A percentile compares a stretch with the other conserved stretches of the same genome.
Evolutionary conservation across 2,113 vertebrate genomes (phyloP).

Genomic region (Corythaeola cristata): DNA sequence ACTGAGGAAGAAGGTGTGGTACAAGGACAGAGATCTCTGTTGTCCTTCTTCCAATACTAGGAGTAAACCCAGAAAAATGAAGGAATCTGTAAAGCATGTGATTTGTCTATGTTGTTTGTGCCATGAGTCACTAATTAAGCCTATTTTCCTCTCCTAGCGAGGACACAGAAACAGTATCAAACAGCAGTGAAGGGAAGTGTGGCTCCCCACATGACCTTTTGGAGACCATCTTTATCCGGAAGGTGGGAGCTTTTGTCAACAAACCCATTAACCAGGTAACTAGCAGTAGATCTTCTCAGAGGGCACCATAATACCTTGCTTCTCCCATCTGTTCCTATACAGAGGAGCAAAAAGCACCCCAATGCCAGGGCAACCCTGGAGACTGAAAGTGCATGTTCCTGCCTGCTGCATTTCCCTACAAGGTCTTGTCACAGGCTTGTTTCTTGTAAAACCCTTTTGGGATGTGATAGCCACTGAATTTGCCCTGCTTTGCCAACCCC

Average conservation of each 20-base stretch:
- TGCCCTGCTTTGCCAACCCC: not conserved
- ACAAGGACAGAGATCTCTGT: not conserved
- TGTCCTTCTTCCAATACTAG: not conserved
- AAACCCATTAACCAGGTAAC: slow-evolving; percentile 91
- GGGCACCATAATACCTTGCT: not conserved
- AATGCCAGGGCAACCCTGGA: not conserved
- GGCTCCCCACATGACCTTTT: slow-evolving; percentile 82
- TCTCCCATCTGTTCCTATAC: not conserved
- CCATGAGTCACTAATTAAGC: not conserved
- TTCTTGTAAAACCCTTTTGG: not conserved
- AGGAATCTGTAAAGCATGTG: not conserved
- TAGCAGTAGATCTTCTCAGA: not conserved
- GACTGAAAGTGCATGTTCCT: not conserved
- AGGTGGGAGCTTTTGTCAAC: slow-evolving; percentile 96
- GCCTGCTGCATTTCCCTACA: not conserved
- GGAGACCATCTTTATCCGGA: slow-evolving; percentile 89
- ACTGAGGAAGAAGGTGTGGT: not conserved
- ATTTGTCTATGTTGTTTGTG: not conserved
- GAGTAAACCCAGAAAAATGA: not conserved
- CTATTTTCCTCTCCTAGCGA: slow-evolving; percentile 70
- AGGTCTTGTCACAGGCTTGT: not conserved
- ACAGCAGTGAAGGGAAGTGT: slow-evolving; percentile 82
- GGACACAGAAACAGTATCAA: slow-evolving; percentile 82
- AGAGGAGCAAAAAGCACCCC: not conserved
- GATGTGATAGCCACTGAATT: not conserved